A percentile compares a stretch with the other conserved stretches of the same genome.
Conservation (phyloP, 2,797 vertebrate species). For the Peromyscus aztecus region DNA sequence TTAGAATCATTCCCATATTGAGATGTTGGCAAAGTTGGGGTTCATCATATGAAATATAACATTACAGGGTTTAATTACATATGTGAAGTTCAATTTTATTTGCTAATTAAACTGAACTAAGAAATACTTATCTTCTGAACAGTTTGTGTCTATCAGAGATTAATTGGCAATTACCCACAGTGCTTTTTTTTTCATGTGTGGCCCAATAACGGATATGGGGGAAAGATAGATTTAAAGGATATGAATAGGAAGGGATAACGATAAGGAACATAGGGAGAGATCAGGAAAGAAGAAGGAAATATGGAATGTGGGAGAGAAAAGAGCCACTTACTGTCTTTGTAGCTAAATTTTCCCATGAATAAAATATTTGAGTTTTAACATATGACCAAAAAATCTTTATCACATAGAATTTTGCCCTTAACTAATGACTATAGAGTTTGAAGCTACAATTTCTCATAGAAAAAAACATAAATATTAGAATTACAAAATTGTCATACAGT, state of each 20-base stretch:
- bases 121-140: conserved; percentile 45
- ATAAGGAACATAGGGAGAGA: not conserved
- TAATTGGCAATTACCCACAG: conserved; percentile 25
- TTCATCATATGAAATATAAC: conserved; percentile 38
- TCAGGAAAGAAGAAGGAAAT: not conserved
- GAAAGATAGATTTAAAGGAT: conserved; percentile 4
- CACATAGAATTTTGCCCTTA: conserved; percentile 38
- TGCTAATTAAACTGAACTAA: conserved; percentile 65
- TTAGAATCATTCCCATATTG: conserved; percentile 53
- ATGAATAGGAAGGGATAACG: not conserved
- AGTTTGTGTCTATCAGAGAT: not conserved
- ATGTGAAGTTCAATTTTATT: conserved; percentile 57
- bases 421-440: conserved; percentile 46
- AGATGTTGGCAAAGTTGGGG: conserved; percentile 35
- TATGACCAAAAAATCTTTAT: conserved; percentile 26
- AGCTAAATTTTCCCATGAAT: conserved; percentile 41
- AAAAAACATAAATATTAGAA: conserved; percentile 52
- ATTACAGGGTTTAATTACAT: conserved; percentile 31
- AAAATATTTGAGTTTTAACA: conserved; percentile 22
- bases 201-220: not conserved
- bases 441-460: conserved; percentile 61
- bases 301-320: not conserved
- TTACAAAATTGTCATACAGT: conserved; percentile 37
- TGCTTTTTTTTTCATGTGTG: conserved; percentile 54
- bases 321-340: conserved; percentile 6